Conservation (phyloP, 1,140 invertebrate genomes). For the Drusus annulatus region DNA sequence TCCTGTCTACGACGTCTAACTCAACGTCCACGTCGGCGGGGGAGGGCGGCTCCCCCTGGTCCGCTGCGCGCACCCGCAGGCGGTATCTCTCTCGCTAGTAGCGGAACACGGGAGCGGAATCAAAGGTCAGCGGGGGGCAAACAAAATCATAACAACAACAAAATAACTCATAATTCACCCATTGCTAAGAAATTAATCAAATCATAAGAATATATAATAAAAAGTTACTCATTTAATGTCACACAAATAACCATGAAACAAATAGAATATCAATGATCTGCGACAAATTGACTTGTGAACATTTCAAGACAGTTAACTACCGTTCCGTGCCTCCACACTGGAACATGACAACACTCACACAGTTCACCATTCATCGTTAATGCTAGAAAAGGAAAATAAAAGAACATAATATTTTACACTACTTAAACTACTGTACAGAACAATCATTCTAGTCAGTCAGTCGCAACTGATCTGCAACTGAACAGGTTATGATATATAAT, state of each 20-base stretch:
- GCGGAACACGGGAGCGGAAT: conserved; percentile 70
- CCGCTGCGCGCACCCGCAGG: conserved; percentile 93
- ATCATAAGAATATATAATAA: conserved; percentile 57
- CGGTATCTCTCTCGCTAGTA: conserved; percentile 93
- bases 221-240: conserved; percentile 54
- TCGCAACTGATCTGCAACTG: conserved; percentile 37
- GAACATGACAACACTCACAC: conserved; percentile 54
- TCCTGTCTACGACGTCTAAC: conserved; percentile 97
- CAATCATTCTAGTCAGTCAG: conserved; percentile 50
- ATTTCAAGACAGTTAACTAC: conserved; percentile 59
- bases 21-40: conserved; percentile 95
- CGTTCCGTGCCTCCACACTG: conserved; percentile 52
- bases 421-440: conserved; percentile 57
- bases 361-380: conserved; percentile 53
- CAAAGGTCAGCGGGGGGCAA: conserved; percentile 71
- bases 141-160: conserved; percentile 60
- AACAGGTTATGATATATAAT: conserved; percentile 21
- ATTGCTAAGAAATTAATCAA: conserved; percentile 61
- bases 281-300: conserved; percentile 55
- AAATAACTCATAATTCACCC: conserved; percentile 59
- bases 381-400: conserved; percentile 53
- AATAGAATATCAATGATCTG: conserved; percentile 56
- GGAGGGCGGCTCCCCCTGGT: conserved; percentile 89
- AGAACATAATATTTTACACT: conserved; percentile 53
- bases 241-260: conserved; percentile 53